A percentile compares a stretch with the other conserved stretches of the same genome.
Conservation (phyloP, 2,888 invertebrate genomes). For the Sphinx pinastri region DNA sequence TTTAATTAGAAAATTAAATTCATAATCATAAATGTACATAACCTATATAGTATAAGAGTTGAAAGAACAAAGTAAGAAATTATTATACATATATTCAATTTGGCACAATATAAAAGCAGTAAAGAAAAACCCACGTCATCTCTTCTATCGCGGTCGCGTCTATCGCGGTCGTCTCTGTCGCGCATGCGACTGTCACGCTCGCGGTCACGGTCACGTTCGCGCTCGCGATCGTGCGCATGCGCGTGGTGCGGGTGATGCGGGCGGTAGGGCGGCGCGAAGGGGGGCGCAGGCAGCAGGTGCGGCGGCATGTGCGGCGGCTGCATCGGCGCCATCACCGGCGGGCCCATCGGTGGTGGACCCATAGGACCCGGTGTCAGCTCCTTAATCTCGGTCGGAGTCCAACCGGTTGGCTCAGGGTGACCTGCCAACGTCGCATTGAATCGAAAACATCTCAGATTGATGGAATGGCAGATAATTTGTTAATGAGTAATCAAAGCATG, state of each 20-base stretch:
- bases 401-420: slow-evolving; percentile 77
- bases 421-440: slow-evolving; percentile 42
- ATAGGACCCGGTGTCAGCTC: slow-evolving; percentile 86
- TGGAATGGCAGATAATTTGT: too few relatives aligned
- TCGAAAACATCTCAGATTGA: too few relatives aligned
- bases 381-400: slow-evolving; percentile 88
- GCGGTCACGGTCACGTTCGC: slow-evolving; percentile 69
- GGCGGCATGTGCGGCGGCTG: slow-evolving; percentile 51
- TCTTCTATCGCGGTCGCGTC: slow-evolving; percentile 64
- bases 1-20: too few relatives aligned
- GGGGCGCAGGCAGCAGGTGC: slow-evolving; percentile 56
- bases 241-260: slow-evolving; percentile 60
- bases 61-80: too few relatives aligned
- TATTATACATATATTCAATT: slow-evolving; percentile 21
- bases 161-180: slow-evolving; percentile 63
- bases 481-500: too few relatives aligned
- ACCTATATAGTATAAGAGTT: too few relatives aligned
- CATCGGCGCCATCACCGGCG: slow-evolving; percentile 55
- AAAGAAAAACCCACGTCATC: slow-evolving; percentile 59
- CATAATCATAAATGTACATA: too few relatives aligned
- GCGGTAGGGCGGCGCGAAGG: slow-evolving; percentile 56
- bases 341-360: slow-evolving; percentile 63
- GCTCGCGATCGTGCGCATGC: slow-evolving; percentile 73
- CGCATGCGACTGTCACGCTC: slow-evolving; percentile 45
- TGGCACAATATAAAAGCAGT: slow-evolving; percentile 28